phyloP scores from a whole-genome alignment of 1,140 invertebrate genomes.

The Drosophila mojavensis region DNA sequence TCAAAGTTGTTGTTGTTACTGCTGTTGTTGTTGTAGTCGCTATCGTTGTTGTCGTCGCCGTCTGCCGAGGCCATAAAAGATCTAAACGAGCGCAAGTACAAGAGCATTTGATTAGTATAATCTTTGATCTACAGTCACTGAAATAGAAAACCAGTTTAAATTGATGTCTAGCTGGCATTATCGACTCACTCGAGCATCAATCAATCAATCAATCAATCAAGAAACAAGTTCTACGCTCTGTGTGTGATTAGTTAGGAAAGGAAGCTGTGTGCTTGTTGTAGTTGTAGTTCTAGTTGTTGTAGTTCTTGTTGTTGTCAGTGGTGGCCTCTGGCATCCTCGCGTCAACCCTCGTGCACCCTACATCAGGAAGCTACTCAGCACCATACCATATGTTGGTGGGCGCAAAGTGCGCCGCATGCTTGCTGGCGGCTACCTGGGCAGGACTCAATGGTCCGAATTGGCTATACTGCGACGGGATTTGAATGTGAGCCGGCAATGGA shows the following conservation, averaged over 20 bases:
- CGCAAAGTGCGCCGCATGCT: slow-evolving; percentile 89
- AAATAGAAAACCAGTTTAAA: slow-evolving; percentile 32
- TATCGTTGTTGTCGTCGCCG: slow-evolving; percentile 15
- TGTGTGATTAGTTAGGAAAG: slow-evolving; percentile 33
- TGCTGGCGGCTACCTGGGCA: slow-evolving; percentile 86
- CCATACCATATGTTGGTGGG: slow-evolving; percentile 90
- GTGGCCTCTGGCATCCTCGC: slow-evolving; percentile 33
- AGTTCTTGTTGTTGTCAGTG: slow-evolving; percentile 32
- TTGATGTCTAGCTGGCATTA: slow-evolving; percentile 52
- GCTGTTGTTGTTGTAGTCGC: slow-evolving; percentile 10
- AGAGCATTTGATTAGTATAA: slow-evolving; percentile 15
- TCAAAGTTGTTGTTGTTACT: slow-evolving; percentile 34
- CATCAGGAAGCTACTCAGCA: slow-evolving; percentile 84
- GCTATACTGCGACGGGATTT: slow-evolving; percentile 88
- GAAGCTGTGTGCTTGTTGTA: slow-evolving; percentile 23
- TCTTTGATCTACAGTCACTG: background rate
- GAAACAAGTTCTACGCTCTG: slow-evolving; percentile 53
- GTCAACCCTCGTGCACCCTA: slow-evolving; percentile 33
- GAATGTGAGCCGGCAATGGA: slow-evolving; percentile 93
- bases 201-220: slow-evolving; percentile 73
- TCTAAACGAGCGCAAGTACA: slow-evolving; percentile 38
- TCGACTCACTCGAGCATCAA: slow-evolving; percentile 82
- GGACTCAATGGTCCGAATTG: slow-evolving; percentile 89
- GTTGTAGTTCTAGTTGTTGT: slow-evolving; percentile 33
- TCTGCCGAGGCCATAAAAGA: slow-evolving; percentile 78